Base-by-base conservation (phyloP, 2,888 invertebrate genomes). In the Acrobasis suavella region DNA sequence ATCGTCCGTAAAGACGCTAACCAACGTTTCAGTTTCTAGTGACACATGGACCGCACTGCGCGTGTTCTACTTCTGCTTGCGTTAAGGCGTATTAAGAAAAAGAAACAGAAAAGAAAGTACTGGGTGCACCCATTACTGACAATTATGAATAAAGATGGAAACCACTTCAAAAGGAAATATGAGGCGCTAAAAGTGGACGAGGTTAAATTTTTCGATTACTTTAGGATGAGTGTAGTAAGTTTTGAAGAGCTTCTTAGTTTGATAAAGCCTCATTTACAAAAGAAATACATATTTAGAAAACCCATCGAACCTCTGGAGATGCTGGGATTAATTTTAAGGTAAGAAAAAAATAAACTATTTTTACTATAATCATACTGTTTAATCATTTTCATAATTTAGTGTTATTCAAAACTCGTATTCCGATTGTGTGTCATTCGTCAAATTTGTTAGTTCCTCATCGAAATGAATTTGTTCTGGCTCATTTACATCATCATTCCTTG, bases 161-260 rank as follows among this genome's bases (percentile, higher is more conserved):
- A 56, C 49, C 62, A 62, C 16, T 62, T 62, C 49, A 55, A 50
- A 50, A 55, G 56, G 62, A 56, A 62, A 49, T 62, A 62, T 38
- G 56, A 56, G 49, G 55, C 39, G 15, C n/a, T 54, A 8, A 37
- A 37, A 37, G 7, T 54, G 64, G 66, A 70, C 59, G 55, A 66
- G 65, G 67, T 63, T 58, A 71, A 39, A 51, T 69, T 67, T 71
- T 71, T 67, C 55, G 67, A 64, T 63, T 70, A 65, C 32, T 71
- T 71, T 69, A 52, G 68, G 67, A 68, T 68, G 69, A 69, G 69
- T 65, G 68, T 65, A 16, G 39, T 62, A 32, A 65, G 50, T 65
- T 71, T 67, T 46, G 59, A 67, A 60, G 7, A 61, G 66, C 69
- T 71, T 65, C 65, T 71, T 51, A 9, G 66, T 60, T 50, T 64